These are phyloP conservation scores for Paramisgurnus dabryanus DNA, from an alignment of 2,113 vertebrate species.

Conservation along the genomic window DNA sequence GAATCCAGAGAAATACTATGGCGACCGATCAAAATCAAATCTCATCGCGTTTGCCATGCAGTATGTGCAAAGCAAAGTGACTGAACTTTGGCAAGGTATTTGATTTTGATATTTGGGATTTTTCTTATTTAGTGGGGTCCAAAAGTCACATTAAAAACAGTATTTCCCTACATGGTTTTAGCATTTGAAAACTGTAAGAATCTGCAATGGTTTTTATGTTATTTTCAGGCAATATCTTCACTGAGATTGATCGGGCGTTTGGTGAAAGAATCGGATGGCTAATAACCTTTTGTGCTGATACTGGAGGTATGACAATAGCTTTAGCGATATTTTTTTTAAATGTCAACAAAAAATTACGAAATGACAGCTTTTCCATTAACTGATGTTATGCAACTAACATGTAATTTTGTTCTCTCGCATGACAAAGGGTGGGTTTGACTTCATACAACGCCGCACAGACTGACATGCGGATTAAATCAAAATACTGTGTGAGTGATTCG, in stretches of 20 bases:
- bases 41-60: slow-evolving; percentile 89
- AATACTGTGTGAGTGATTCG: no score
- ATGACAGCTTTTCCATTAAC: no score
- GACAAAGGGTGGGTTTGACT: no score
- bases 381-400: no score
- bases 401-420: no score
- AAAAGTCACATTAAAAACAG: background rate
- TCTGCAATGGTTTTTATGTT: background rate
- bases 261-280: slow-evolving; percentile 86
- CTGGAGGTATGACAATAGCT: slow-evolving; percentile 79
- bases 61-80: slow-evolving; percentile 85
- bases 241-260: slow-evolving; percentile 84
- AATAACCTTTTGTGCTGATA: slow-evolving; percentile 89
- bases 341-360: no score
- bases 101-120: background rate
- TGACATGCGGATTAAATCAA: no score
- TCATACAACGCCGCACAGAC: no score
- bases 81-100: slow-evolving; percentile 90
- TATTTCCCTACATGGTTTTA: background rate
- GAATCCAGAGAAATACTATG: slow-evolving; percentile 89
- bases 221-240: slow-evolving; percentile 86
- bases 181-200: background rate
- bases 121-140: background rate
- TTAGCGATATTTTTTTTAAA: no score
- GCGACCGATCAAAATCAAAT: slow-evolving; percentile 84